A percentile compares a stretch with the other conserved stretches of the same genome.
Conservation (phyloP, 2,888 invertebrate genomes). For the Machimus atricapillus region DNA sequence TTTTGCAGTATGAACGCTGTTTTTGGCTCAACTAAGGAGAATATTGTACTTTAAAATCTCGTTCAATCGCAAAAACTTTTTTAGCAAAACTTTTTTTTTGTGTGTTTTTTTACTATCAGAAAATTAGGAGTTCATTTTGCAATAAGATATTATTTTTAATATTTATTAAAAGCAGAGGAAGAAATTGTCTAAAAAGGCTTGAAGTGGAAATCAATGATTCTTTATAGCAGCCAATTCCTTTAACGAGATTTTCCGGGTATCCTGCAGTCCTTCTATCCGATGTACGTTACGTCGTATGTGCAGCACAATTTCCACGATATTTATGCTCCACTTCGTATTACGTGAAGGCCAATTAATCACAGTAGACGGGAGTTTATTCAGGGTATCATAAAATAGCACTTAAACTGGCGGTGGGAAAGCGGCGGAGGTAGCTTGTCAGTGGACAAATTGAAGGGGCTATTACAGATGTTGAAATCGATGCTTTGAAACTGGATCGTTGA, state of each 20-base stretch:
- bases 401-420: neutral
- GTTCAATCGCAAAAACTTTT: neutral
- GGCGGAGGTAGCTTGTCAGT: neutral
- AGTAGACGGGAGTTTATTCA: neutral
- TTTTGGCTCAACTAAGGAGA: too few relatives aligned
- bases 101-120: neutral
- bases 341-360: constrained; percentile 30
- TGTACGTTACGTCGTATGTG: constrained; percentile 1
- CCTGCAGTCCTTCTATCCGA: neutral
- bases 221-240: neutral
- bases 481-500: neutral
- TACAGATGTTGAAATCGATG: neutral
- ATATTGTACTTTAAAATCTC: too few relatives aligned
- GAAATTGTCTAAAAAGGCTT: neutral
- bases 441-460: constrained; percentile 1
- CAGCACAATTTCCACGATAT: neutral
- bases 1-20: too few relatives aligned
- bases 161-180: neutral
- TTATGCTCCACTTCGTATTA: neutral
- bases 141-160: neutral
- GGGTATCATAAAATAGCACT: constrained; percentile 4
- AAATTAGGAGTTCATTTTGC: neutral
- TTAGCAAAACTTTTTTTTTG: neutral
- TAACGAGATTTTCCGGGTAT: neutral
- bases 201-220: neutral